Conservation (phyloP, 2,888 invertebrate species). For the Polydrusus cervinus region DNA sequence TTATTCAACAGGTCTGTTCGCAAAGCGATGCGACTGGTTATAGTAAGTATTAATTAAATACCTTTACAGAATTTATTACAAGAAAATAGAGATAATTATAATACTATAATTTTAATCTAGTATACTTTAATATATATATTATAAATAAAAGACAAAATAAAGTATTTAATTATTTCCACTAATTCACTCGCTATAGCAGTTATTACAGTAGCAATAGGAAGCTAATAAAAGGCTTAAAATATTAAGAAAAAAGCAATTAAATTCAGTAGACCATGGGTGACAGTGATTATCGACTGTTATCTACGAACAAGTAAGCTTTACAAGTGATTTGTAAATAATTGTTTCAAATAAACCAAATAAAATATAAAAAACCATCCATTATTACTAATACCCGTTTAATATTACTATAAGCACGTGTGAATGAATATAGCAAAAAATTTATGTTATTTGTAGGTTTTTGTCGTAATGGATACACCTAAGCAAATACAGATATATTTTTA, state of each 20-base stretch:
- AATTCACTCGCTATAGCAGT: not conserved
- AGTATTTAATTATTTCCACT: not conserved
- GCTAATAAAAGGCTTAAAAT: conserved; percentile 29
- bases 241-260: conserved; percentile 51
- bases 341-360: conserved; percentile 69
- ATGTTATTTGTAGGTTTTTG: conserved; percentile 39
- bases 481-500: conserved; percentile 66
- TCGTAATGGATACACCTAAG: conserved; percentile 63
- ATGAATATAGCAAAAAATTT: conserved; percentile 43
- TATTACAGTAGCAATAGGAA: conserved; percentile 3
- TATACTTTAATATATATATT: too few relatives aligned
- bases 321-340: conserved; percentile 72
- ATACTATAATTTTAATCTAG: too few relatives aligned
- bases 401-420: conserved; percentile 39
- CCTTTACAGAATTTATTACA: too few relatives aligned
- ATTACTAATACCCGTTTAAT: conserved; percentile 42
- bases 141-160: not conserved
- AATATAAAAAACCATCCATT: conserved; percentile 47
- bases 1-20: conserved; percentile 8
- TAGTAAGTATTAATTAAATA: too few relatives aligned
- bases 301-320: conserved; percentile 64
- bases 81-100: too few relatives aligned
- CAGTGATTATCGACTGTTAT: conserved; percentile 53
- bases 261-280: conserved; percentile 39
- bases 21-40: too few relatives aligned